Evolutionary conservation across 2,888 invertebrate genomes (phyloP).

Genomic region (Drosophila fungiperda): DNA sequence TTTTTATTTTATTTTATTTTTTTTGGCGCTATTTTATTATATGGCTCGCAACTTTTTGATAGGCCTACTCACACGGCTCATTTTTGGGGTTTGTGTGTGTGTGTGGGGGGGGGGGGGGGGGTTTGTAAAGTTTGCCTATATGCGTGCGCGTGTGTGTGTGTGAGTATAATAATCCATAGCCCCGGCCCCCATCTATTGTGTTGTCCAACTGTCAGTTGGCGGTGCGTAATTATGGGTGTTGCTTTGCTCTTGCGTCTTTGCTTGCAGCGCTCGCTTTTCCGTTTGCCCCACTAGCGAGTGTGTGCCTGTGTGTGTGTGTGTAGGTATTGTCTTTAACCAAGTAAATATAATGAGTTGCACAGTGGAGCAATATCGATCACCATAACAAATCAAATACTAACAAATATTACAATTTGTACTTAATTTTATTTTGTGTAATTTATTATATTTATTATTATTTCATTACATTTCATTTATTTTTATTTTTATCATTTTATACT

Average conservation of each 20-base stretch:
- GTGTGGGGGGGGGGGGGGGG: conserved; percentile 22
- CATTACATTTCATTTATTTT: background rate
- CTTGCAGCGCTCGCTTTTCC: conserved; percentile 6
- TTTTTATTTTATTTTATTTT: conserved; percentile 12
- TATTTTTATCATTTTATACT: background rate
- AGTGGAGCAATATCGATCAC: conserved; percentile 30
- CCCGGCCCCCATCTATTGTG: background rate
- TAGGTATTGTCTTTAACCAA: conserved; percentile 61
- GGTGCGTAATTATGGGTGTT: conserved; percentile 66
- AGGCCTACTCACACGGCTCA: conserved; percentile 69
- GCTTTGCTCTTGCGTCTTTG: conserved; percentile 23
- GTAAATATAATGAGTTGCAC: conserved; percentile 74
- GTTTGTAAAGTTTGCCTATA: conserved; percentile 78
- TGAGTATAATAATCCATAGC: conserved; percentile 12
- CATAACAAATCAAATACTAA: background rate
- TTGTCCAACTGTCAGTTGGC: conserved; percentile 10
- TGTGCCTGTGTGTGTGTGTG: conserved; percentile 37
- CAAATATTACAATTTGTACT: background rate
- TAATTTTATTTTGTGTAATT: background rate
- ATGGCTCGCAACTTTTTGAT: conserved; percentile 74
- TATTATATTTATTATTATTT: background rate
- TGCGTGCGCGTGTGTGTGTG: conserved; percentile 41
- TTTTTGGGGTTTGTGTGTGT: conserved; percentile 59
- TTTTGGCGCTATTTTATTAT: conserved; percentile 68
- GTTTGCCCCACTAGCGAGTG: conserved; percentile 27